Conservation (phyloP, 2,888 invertebrate species). For the Trypoxylon attenuatum region DNA sequence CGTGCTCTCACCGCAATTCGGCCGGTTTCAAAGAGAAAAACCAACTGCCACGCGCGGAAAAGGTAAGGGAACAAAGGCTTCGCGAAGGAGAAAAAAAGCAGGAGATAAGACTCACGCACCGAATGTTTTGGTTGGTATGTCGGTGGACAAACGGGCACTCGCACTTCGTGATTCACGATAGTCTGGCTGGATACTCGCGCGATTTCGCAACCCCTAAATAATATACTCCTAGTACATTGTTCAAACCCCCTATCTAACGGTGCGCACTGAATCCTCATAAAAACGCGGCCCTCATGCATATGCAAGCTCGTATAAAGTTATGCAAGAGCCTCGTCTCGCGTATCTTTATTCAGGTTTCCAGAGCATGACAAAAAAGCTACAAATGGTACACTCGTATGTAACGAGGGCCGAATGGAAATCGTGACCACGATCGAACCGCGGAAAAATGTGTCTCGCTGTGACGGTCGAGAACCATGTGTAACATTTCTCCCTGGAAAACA, state of each 20-base stretch:
- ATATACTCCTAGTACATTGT: slow-evolving; percentile 17
- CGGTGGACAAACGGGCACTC: too few relatives aligned
- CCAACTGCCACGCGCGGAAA: too few relatives aligned
- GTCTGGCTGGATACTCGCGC: slow-evolving; percentile 1
- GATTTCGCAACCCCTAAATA: slow-evolving; percentile 22
- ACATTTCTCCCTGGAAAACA: too few relatives aligned
- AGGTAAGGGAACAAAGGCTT: background rate
- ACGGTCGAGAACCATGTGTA: too few relatives aligned
- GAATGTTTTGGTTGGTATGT: too few relatives aligned
- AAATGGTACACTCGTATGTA: background rate
- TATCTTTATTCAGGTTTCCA: slow-evolving; percentile 33
- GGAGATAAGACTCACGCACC: background rate
- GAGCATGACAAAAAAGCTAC: slow-evolving; percentile 4
- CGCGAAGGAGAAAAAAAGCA: background rate
- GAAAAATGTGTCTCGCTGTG: too few relatives aligned
- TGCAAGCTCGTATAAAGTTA: slow-evolving; percentile 35
- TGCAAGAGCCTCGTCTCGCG: slow-evolving; percentile 16
- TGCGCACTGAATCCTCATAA: slow-evolving; percentile 20
- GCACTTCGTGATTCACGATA: slow-evolving; percentile 3
- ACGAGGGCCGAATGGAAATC: slow-evolving; percentile 2
- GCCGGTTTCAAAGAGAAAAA: too few relatives aligned
- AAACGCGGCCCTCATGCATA: slow-evolving; percentile 35
- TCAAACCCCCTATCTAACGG: slow-evolving; percentile 27
- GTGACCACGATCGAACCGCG: background rate
- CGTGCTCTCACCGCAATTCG: too few relatives aligned